Conservation (phyloP, 2,113 vertebrate species). For the Tiliqua scincoides region DNA sequence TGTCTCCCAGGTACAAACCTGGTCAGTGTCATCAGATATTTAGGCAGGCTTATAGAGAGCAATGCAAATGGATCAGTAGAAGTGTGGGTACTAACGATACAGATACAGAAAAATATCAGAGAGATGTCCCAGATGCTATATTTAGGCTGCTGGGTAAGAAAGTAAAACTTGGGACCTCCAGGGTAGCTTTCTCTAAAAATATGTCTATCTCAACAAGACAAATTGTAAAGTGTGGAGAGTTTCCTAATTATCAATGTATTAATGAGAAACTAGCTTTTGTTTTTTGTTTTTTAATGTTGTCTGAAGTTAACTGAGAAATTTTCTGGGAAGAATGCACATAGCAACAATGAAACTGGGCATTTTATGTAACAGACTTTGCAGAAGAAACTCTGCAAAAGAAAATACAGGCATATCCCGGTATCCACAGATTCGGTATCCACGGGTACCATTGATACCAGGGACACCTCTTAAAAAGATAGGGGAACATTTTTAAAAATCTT, state of each 20-base stretch:
- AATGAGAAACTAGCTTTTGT: background rate
- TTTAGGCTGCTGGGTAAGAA: conserved; percentile 30
- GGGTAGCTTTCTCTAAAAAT: conserved; percentile 21
- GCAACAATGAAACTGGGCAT: background rate
- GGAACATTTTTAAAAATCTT: no score
- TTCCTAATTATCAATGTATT: background rate
- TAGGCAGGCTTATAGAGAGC: conserved; percentile 1
- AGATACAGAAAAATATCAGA: conserved; percentile 21
- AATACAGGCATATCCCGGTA: no score
- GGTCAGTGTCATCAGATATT: background rate
- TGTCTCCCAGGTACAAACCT: background rate
- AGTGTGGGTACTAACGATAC: background rate
- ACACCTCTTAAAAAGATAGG: no score
- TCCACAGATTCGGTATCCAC: no score
- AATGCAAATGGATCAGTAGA: background rate
- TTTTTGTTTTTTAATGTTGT: background rate
- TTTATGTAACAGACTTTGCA: background rate
- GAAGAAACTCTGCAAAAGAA: background rate
- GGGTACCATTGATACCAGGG: no score
- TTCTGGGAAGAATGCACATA: background rate
- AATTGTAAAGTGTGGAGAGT: background rate
- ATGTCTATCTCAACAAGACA: background rate
- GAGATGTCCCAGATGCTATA: conserved; percentile 13
- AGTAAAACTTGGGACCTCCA: background rate
- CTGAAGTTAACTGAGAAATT: background rate